Percentiles rank a stretch among this genome's conserved stretches.
phyloP scores from a whole-genome alignment of 2,888 invertebrate genomes.

The Platycheirus rosarum region DNA sequence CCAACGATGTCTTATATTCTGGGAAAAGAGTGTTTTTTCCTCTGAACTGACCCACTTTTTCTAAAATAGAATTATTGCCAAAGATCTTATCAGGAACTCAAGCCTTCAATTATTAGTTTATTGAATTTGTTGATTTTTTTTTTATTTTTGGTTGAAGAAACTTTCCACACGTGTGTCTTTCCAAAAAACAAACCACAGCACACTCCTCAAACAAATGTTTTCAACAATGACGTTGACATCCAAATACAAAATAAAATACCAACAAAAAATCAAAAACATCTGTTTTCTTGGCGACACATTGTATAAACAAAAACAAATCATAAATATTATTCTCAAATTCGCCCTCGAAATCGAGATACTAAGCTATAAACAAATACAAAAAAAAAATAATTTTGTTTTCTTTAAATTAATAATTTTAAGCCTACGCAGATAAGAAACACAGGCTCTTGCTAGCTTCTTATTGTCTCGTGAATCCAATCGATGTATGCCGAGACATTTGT shows the following conservation, averaged over 20 bases:
- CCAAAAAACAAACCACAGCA: neutral
- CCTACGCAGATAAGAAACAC: slow-evolving; percentile 12
- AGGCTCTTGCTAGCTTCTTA: slow-evolving; percentile 58
- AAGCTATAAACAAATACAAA: slow-evolving; percentile 47
- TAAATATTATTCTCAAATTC: slow-evolving; percentile 38
- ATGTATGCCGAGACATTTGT: slow-evolving; percentile 85
- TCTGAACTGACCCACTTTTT: no score
- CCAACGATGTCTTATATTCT: no score
- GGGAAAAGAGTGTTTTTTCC: no score
- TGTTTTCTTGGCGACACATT: slow-evolving; percentile 45
- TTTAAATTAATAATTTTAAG: slow-evolving; percentile 1
- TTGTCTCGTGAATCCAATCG: slow-evolving; percentile 85
- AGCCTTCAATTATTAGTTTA: no score
- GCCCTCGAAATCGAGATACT: slow-evolving; percentile 23
- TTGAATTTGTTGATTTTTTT: no score
- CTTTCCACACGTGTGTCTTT: neutral
- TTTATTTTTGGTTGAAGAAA: neutral
- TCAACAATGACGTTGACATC: neutral
- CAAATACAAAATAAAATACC: slow-evolving; percentile 8
- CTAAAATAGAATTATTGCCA: no score
- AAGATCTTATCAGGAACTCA: no score
- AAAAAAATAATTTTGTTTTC: slow-evolving; percentile 26
- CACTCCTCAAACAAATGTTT: slow-evolving; percentile 1
- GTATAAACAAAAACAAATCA: slow-evolving; percentile 35
- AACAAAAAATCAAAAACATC: slow-evolving; percentile 30